Conservation (phyloP, 1,140 invertebrate genomes). For the Sitobion miscanthi region DNA sequence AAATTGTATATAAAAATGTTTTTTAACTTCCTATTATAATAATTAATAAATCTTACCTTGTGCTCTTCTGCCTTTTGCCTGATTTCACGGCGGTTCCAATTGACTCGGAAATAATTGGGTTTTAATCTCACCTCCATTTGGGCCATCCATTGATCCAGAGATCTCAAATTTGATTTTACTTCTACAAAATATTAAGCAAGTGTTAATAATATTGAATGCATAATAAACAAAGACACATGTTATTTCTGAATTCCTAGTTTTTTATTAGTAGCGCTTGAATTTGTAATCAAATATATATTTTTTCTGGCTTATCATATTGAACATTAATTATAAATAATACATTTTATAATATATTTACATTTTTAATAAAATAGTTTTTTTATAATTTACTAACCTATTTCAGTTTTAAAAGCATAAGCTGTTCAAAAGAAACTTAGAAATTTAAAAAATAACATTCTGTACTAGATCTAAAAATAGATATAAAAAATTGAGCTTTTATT, state of each 20-base stretch:
- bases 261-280: background rate
- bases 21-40: background rate
- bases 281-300: background rate
- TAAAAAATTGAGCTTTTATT: background rate
- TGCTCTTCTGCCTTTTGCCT: conserved; percentile 49
- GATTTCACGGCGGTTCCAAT: conserved; percentile 48
- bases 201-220: background rate
- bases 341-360: background rate
- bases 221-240: background rate
- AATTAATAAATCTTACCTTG: conserved; percentile 24
- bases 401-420: background rate
- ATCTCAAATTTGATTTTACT: conserved; percentile 40
- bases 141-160: conserved; percentile 42
- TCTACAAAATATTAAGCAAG: conserved; percentile 21
- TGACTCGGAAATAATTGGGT: conserved; percentile 47
- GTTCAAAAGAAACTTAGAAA: background rate
- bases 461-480: background rate
- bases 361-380: background rate
- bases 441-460: background rate
- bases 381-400: background rate
- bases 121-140: conserved; percentile 42
- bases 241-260: background rate
- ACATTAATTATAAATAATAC: background rate
- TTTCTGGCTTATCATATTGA: background rate
- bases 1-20: background rate